Percentiles rank a stretch among this genome's conserved stretches.
phyloP scores from a whole-genome alignment of 1,140 invertebrate species.

The Hermetia illucens region DNA sequence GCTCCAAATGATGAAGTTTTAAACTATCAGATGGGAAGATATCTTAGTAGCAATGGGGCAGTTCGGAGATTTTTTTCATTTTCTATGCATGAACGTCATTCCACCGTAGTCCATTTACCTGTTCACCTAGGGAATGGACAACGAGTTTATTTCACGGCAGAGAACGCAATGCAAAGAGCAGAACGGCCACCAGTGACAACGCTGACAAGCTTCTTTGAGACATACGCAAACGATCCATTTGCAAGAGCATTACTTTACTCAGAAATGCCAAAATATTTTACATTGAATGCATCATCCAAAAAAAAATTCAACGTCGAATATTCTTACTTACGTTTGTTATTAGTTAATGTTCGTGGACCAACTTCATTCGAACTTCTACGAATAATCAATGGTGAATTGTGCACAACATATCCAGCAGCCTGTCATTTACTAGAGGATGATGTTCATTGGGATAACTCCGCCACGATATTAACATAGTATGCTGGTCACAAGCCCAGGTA shows the following conservation, averaged over 20 bases:
- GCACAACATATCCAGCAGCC: constrained; percentile 25
- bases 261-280: constrained; percentile 25
- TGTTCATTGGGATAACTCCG: constrained; percentile 20
- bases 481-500: no score
- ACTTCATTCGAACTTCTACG: constrained; percentile 26
- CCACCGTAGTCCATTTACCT: constrained; percentile 23
- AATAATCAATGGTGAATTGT: constrained; percentile 27
- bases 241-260: constrained; percentile 26
- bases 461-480: no score
- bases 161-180: constrained; percentile 13
- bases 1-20: constrained; percentile 8
- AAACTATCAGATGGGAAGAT: constrained; percentile 24
- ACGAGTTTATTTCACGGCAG: constrained; percentile 22
- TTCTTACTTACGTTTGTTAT: constrained; percentile 28
- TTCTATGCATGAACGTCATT: constrained; percentile 22
- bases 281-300: constrained; percentile 22
- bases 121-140: constrained; percentile 31
- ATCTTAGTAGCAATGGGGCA: constrained; percentile 32
- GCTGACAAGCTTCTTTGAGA: constrained; percentile 28
- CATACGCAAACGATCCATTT: constrained; percentile 17
- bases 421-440: constrained; percentile 29
- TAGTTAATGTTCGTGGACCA: constrained; percentile 26
- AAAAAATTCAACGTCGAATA: constrained; percentile 18
- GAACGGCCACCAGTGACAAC: constrained; percentile 18
- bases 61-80: constrained; percentile 29